Evolutionary conservation across 2,113 vertebrate genomes (phyloP), one percentile per base, ranked within the genome.

Genomic region (Scatophagus argus): DNA sequence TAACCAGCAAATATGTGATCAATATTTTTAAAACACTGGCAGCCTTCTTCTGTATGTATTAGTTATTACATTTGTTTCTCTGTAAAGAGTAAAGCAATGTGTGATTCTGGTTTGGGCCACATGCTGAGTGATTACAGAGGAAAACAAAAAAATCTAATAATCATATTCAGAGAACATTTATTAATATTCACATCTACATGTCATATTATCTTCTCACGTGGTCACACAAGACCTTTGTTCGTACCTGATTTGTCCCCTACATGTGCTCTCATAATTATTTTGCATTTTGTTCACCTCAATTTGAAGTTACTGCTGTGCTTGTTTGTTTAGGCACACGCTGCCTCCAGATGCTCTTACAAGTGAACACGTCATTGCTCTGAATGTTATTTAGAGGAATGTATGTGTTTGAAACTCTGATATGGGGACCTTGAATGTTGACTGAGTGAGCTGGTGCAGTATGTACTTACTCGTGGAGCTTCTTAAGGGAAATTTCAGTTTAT

Each of bases 401-500:
- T 39, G 31, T 72, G 39, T 31, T 49, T 77, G 49, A 13, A 63
- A 44, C 13, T 77, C 49, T 66, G 54, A 41, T 68, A 9, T 70
- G 21, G 6, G 10, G 31, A 51, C 29, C n/a, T 38, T 71, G 51
- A 43, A 25, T 74, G 65, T 61, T 27, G 59, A 51, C 51, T 60
- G 55, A 51, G 12, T 64, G 49, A 58, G 41, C 44, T 16, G 47
- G 67, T 62, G 61, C 61, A 39, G 36, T 2, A 29, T 76, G 83
- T 82, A 16, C 75, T 54, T 19, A 29, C 17, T 59, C 46, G 41
- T 3, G 13, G n/a, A 4, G 0, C 66, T 32, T 12, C 16, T 21
- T 3, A n/a, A 32, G 23, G 82, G 68, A 82, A 25, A 49, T 87
- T 82, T 80, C 59, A 55, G 66, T 51, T 13, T 3, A 9, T 59